Evolutionary conservation across 2,797 vertebrate genomes (phyloP).

Genomic region (Miichthys miiuy): DNA sequence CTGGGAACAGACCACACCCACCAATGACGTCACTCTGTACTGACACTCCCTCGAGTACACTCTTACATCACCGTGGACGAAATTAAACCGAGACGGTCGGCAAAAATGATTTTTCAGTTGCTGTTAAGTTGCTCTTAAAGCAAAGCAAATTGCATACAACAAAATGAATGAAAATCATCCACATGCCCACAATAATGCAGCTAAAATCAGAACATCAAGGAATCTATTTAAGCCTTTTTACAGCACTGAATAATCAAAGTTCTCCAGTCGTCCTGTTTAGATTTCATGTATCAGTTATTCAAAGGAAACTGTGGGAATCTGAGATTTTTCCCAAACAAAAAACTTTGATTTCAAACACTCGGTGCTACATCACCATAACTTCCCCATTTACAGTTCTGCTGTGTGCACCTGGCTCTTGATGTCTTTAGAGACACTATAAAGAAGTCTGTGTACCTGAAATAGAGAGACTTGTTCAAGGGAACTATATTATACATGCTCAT

Average conservation of each 20-base stretch:
- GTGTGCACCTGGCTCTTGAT: not conserved
- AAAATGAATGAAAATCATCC: not conserved
- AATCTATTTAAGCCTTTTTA: not conserved
- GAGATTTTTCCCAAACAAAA: too few relatives aligned
- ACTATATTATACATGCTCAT: slow-evolving; percentile 32
- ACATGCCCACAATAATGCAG: too few relatives aligned
- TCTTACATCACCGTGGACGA: not conserved
- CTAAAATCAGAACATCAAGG: not conserved
- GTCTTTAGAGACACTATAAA: slow-evolving; percentile 11
- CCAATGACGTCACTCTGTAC: not conserved
- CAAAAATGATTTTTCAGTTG: not conserved
- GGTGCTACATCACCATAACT: not conserved
- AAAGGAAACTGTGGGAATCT: not conserved
- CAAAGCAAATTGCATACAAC: not conserved
- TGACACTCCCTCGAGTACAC: not conserved
- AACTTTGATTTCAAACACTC: too few relatives aligned
- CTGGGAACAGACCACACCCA: too few relatives aligned
- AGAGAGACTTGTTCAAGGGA: slow-evolving; percentile 32
- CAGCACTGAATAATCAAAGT: not conserved
- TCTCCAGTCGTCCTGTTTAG: not conserved
- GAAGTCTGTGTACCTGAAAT: not conserved
- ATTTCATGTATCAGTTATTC: not conserved
- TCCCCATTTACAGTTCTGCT: not conserved
- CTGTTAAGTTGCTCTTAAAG: not conserved
- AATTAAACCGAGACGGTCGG: not conserved